Conservation (phyloP, 2,797 vertebrate genomes). For the Pseudomugil tenellus region DNA sequence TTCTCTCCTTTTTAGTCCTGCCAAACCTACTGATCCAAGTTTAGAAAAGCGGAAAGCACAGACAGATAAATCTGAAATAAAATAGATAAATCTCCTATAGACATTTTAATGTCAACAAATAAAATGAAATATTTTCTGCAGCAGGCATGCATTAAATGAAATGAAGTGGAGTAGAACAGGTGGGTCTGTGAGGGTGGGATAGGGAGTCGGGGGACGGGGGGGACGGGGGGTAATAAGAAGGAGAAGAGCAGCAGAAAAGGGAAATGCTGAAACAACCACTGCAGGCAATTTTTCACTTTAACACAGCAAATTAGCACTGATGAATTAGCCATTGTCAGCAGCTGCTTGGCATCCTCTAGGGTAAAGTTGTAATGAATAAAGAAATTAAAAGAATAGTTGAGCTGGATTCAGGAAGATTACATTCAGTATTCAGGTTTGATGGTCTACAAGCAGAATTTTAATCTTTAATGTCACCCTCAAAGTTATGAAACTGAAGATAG, state of each 20-base stretch:
- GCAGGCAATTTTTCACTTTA: slow-evolving; percentile 34
- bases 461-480: slow-evolving; percentile 36
- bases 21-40: no score
- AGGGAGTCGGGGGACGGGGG: no score
- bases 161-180: background rate
- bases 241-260: slow-evolving; percentile 4
- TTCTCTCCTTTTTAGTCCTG: no score
- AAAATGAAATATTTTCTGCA: slow-evolving; percentile 1
- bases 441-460: slow-evolving; percentile 15
- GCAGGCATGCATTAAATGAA: no score
- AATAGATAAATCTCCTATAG: background rate
- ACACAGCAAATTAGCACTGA: slow-evolving; percentile 61
- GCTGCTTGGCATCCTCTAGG: slow-evolving; percentile 32
- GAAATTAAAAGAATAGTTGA: slow-evolving; percentile 21
- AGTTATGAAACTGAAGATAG: slow-evolving; percentile 1
- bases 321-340: slow-evolving; percentile 60
- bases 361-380: slow-evolving; percentile 27
- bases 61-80: background rate
- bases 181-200: background rate
- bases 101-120: background rate
- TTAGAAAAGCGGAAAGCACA: no score
- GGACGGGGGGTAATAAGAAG: no score
- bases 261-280: slow-evolving; percentile 28
- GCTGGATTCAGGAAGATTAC: slow-evolving; percentile 24
- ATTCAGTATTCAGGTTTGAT: slow-evolving; percentile 25